Base-by-base conservation (phyloP, 2,888 invertebrate species). In the Euzetes globulus region DNA sequence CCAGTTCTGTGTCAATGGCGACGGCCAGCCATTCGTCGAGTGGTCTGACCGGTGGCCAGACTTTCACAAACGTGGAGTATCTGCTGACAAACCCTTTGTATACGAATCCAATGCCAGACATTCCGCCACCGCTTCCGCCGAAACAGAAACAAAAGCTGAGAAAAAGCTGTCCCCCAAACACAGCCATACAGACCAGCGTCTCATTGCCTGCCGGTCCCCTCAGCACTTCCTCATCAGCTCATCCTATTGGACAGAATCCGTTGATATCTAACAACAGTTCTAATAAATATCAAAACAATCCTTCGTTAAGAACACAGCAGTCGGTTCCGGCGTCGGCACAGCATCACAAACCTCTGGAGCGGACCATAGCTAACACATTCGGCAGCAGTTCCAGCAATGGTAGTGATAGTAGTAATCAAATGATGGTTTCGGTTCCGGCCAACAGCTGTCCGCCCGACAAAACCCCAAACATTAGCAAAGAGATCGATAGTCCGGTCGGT, bases 331-430 rank as follows among this genome's bases (percentile, higher is more conserved):
- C 86, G 71, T 78, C 77, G 71, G 78, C 74, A 71, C 78, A 78
- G 41, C 77, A 76, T 7, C 92, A 92, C 82, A 87, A 88, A 78
- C 91, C 92, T 15, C 83, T 92, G 77, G 91, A 92, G 81, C 85
- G 91, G 77, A 88, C 87, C 0, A 85, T 84, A 79, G 86, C 77
- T 33, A 71, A 73, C 6, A 68, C 70, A 7, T 68, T 73, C 19
- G 75, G 75, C 27, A 72, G 75, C 19, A 73, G 72, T n/a, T 27
- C 72, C 27, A 72, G 75, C 25, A 70, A n/a, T 27, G 68, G 63
- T 55, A 63, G 72, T 41, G 19, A 45, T 63, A 71, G 15, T 37
- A 17, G 77, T 71, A 70, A 75, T 72, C 76, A 41, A 11, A 41
- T 41, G 13, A 13, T 9, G 33, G 33, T 13, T 41, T 41, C 41